Evolutionary conservation across 2,113 vertebrate species (phyloP), one percentile per base, ranked within the genome.

Genomic region (Miniopterus natalensis): DNA sequence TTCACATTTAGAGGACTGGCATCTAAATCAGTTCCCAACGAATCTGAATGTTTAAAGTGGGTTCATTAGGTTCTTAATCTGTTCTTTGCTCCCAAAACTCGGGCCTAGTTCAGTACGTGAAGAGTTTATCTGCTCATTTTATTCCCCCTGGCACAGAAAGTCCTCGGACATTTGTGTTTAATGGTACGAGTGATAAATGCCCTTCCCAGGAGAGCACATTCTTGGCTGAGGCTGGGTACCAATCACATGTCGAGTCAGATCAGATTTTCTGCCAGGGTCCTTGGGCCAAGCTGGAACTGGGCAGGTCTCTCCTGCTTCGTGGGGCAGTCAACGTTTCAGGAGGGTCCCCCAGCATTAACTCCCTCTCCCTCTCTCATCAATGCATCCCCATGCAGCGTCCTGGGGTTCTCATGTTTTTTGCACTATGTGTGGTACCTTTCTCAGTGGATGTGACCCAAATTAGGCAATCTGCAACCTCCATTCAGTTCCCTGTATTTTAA

Each of bases 191-290:
- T 96, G 96, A 84, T 40, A 47, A 81, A 95, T 85, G 74, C 77
- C 78, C 88, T 92, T 51, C 90, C 61, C 81, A 47, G 92, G 21
- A 55, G 66, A 90, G 85, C 75, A 90, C 95, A 97, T 95, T 96
- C 97, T 88, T 97, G 95, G 96, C 96, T 11, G 59, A 92, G 65
- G 25, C 81, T 94, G 29, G 63, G 75, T 23, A 75, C 92, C 88
- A 77, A 80, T 95, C 97, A 96, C 95, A 92, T 97, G 97, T 95
- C 92, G 81, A 27, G 94, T 90, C 84, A 93, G 36, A 81, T 88
- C 95, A 61, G 83, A 81, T 80, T 55, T 68, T 71, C 97, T 90
- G 96, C 97, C 96, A 94, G 77, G 17, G 23, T 92, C 90, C 84
- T 90, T 7, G 3, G 70, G 90, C 66, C 84, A 92, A 81, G 78